Evolutionary conservation across 2,797 vertebrate species (phyloP).

Genomic region (Gephyroberyx darwinii): DNA sequence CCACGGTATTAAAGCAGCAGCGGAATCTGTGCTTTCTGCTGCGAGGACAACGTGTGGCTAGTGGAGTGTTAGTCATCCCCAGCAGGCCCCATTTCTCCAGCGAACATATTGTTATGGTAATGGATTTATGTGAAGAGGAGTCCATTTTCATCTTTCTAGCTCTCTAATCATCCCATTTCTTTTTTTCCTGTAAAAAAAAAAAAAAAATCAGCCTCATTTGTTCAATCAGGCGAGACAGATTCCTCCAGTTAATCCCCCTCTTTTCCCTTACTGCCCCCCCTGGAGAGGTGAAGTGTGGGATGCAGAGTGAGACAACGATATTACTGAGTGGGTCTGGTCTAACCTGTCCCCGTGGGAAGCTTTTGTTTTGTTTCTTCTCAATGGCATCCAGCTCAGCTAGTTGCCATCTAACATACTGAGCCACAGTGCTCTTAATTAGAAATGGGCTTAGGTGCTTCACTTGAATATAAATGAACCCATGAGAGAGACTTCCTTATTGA

Average conservation of each 20-base stretch:
- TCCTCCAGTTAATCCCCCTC: constrained; percentile 61
- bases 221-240: constrained; percentile 67
- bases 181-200: neutral
- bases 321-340: constrained; percentile 44
- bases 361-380: constrained; percentile 49
- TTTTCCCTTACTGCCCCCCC: constrained; percentile 30
- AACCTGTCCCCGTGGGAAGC: constrained; percentile 51
- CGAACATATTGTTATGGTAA: constrained; percentile 69
- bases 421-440: constrained; percentile 61
- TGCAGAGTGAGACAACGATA: constrained; percentile 39
- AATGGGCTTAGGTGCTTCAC: constrained; percentile 49
- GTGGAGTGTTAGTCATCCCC: constrained; percentile 30
- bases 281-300: constrained; percentile 22
- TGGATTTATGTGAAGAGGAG: constrained; percentile 45
- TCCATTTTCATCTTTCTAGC: constrained; percentile 64
- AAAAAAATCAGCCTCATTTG: constrained; percentile 58
- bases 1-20: neutral
- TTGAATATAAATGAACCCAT: constrained; percentile 62
- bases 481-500: constrained; percentile 25
- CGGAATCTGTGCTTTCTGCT: constrained; percentile 31
- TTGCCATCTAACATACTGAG: constrained; percentile 31
- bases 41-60: constrained; percentile 32
- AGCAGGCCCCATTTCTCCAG: constrained; percentile 40
- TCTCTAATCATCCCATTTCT: constrained; percentile 60
- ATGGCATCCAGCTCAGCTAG: constrained; percentile 42